Conservation (phyloP, 2,888 invertebrate genomes). For the Chalcosyrphus nemorum region DNA sequence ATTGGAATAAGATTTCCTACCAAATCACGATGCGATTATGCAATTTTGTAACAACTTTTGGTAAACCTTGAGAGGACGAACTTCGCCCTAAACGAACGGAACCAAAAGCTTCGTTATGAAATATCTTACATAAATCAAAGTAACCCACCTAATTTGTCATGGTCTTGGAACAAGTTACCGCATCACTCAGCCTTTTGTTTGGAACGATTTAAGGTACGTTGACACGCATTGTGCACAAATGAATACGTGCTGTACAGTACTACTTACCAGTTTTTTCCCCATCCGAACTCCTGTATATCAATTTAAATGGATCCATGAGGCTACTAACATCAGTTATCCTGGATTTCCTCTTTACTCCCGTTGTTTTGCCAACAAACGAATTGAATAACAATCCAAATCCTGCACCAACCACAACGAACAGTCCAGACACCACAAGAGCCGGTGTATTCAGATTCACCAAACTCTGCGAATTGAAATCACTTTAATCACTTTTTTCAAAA, state of each 20-base stretch:
- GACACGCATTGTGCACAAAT: conserved; percentile 2
- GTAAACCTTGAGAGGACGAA: background rate
- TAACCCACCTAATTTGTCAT: background rate
- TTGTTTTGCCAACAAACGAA: conserved; percentile 51
- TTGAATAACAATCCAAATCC: conserved; percentile 63
- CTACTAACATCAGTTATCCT: conserved; percentile 53
- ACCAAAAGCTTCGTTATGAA: background rate
- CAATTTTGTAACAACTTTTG: too few species aligned
- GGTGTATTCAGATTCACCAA: conserved; percentile 84
- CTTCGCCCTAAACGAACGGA: background rate
- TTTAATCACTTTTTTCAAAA: background rate
- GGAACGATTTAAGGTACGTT: background rate
- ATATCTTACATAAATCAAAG: background rate
- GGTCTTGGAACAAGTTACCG: background rate
- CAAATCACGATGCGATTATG: too few species aligned
- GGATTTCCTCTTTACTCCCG: conserved; percentile 38
- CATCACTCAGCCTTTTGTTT: background rate
- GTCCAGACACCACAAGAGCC: conserved; percentile 83
- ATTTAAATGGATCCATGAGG: conserved; percentile 64
- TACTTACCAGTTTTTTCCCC: conserved; percentile 66
- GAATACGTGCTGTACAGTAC: background rate
- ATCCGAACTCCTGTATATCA: conserved; percentile 55
- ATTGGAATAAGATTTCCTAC: too few species aligned
- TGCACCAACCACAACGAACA: conserved; percentile 83
- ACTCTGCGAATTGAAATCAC: conserved; percentile 70